Evolutionary conservation across 2,888 invertebrate species (phyloP), one percentile per base, ranked within the genome.

Genomic region (Herminia tarsipennalis): DNA sequence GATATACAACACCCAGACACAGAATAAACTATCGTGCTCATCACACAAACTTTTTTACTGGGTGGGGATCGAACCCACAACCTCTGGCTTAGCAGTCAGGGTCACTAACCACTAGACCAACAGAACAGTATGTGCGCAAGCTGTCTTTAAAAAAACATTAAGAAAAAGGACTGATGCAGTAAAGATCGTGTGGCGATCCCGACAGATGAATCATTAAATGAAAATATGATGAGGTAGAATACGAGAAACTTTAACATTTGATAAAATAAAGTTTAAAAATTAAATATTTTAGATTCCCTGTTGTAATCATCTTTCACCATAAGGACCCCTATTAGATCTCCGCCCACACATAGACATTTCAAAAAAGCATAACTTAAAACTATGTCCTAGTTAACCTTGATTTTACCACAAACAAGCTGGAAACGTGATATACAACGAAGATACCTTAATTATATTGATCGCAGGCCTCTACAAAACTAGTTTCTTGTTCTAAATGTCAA

Each of bases 401-500:
- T 34, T 28, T 34, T 42, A 16, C 17, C 22, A 3, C 29, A n/a
- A 42, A 40, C 38, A 71, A 62, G 79, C 67, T 76, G 55, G 56
- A 71, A 77, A 77, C 68, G 58, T 70, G 75, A 64, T 56, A 70
- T 74, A 12, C 12, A 17, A 53, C 46, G 52, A 55, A 50, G 55
- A 42, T 55, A 55, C 9, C 25, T 57, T 50, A 58, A 52, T 59
- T 68, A 66, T 66, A 73, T 73, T 47, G 54, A 72, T 71, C 51
- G 65, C 59, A 68, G 68, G 66, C 75, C 77, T 73, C 73, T 65
- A 54, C 39, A 56, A 75, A 88, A 88, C 88, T 75, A 81, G 89
- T 88, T 88, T 74, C 47, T 66, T 60, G 47, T 50, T 70, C 58
- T 81, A 87, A 89, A 88, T 90, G 85, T 84, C 86, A 88, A 81